Conservation (phyloP, 1,140 invertebrate genomes). For the Phortica variegata region DNA sequence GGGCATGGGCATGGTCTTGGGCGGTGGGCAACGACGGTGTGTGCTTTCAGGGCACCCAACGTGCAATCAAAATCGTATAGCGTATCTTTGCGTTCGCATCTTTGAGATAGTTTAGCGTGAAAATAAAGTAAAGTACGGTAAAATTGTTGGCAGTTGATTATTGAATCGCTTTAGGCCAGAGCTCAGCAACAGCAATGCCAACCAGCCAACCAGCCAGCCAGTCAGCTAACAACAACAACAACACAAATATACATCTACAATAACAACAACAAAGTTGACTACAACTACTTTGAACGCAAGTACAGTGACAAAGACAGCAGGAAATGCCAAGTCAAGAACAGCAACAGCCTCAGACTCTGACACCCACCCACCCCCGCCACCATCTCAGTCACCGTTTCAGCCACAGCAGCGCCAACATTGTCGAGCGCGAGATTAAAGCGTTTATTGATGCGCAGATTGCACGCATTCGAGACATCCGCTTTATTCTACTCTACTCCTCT, state of each 20-base stretch:
- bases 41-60: too few relatives aligned
- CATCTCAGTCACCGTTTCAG: slow-evolving; percentile 28
- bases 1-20: too few relatives aligned
- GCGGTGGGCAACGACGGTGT: too few relatives aligned
- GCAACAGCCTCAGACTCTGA: too few relatives aligned
- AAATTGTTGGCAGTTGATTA: slow-evolving; percentile 55
- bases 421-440: slow-evolving; percentile 50
- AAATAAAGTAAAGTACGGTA: slow-evolving; percentile 55
- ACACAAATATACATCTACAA: too few relatives aligned
- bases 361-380: too few relatives aligned
- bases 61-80: slow-evolving; percentile 52
- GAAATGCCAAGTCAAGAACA: slow-evolving; percentile 21
- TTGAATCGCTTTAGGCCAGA: slow-evolving; percentile 55
- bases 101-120: slow-evolving; percentile 55
- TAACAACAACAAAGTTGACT: slow-evolving; percentile 32
- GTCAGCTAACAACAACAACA: slow-evolving; percentile 10
- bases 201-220: slow-evolving; percentile 4
- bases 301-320: neutral
- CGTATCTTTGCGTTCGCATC: slow-evolving; percentile 52
- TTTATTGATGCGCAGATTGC: slow-evolving; percentile 55
- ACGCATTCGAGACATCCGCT: slow-evolving; percentile 54
- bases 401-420: slow-evolving; percentile 23
- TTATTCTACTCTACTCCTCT: neutral
- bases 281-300: too few relatives aligned
- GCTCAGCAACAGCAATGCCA: slow-evolving; percentile 36